These are phyloP conservation scores for Druceiella hillmani DNA, from an alignment of 2,888 invertebrate genomes.

Conservation along the genomic window DNA sequence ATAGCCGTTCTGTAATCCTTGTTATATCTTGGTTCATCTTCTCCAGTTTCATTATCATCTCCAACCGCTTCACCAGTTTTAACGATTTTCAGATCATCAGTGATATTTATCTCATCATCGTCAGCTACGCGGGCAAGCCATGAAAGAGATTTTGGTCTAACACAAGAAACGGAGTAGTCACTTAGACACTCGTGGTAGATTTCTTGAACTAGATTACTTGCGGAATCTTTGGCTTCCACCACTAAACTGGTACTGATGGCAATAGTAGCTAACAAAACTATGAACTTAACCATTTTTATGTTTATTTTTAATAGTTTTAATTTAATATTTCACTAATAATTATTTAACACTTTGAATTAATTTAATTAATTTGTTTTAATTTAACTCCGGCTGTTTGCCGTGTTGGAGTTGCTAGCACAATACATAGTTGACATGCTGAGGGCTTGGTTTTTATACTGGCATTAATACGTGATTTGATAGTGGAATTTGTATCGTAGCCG, in stretches of 20 bases:
- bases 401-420: conserved; percentile 35
- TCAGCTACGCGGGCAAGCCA: conserved; percentile 65
- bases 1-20: conserved; percentile 54
- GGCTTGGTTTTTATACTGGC: conserved; percentile 53
- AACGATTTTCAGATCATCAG: conserved; percentile 69
- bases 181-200: conserved; percentile 64
- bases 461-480: conserved; percentile 50
- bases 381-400: conserved; percentile 44
- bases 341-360: no score
- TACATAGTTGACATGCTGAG: conserved; percentile 46
- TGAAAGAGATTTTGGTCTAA: conserved; percentile 70
- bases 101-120: conserved; percentile 66
- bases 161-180: conserved; percentile 66
- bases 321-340: no score
- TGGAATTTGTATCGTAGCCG: conserved; percentile 37
- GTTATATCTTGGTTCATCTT: conserved; percentile 42
- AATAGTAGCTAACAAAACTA: conserved; percentile 39
- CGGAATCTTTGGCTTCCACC: conserved; percentile 46
- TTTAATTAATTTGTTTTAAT: no score
- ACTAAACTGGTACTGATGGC: conserved; percentile 28
- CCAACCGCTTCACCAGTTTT: conserved; percentile 50
- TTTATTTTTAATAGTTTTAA: no score
- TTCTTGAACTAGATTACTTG: conserved; percentile 57
- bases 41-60: no score
- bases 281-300: conserved; percentile 42